Evolutionary conservation across 1,140 invertebrate species (phyloP), one percentile per base, ranked within the genome.

Genomic region (Cylas formicarius): DNA sequence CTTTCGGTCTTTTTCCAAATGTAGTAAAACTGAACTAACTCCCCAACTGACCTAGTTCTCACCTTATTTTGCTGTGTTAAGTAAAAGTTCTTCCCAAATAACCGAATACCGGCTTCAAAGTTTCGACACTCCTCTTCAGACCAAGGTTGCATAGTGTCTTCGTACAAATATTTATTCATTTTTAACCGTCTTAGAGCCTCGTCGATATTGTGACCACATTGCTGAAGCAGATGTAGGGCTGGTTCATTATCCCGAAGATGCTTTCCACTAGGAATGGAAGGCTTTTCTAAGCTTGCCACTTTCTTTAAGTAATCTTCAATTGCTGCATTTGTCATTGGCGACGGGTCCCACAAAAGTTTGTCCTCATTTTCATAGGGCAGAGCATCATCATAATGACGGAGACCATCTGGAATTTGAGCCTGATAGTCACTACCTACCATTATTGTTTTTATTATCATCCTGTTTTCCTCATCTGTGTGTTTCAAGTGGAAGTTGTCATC

Each of bases 1-100:
- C 94, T 72, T 66, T 97, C 92, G 31, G 92, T 96, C 69, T 97
- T 97, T 67, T 97, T 97, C 93, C 93, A 97, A 22, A 95, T 75
- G 63, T 97, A 97, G 70, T 97, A 97, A 72, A 97, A 97, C 63
- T 96, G 90, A 24, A 97, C 90, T 23, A 97, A 69, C 69, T 97
- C 93, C 13, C 90, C 88, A 19, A 96, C 91, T 10, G 90, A 90
- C 60, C 92, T 72, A 28, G 91, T 95, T 58, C 84, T 75, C 58
- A 91, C 90, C 73, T 92, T 93, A 63, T 92, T 84, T 60, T 90
- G 84, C 48, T 93, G 85, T 58, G 96, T 95, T 45, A 84, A 72
- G 68, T 90, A 85, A 68, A 97, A 97, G 69, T 97, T 90, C 71
- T 97, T 97, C 19, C 92, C 92, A 64, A 90, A 92, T 37, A 77